These are phyloP conservation scores for Hesperophylax magnus DNA, from an alignment of 1,140 invertebrate genomes.

Conservation along the genomic window DNA sequence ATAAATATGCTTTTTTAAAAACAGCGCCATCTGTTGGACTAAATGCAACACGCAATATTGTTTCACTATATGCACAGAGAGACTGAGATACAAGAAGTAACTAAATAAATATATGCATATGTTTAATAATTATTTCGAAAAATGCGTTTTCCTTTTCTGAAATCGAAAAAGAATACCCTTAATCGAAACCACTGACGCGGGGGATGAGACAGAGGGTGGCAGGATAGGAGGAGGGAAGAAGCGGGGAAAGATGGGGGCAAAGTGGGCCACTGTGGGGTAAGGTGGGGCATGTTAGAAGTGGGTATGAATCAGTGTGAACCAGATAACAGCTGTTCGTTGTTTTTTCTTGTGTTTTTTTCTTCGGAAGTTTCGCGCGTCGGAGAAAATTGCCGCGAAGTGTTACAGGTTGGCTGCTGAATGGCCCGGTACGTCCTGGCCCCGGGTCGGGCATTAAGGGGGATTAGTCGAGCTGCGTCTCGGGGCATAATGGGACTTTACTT, in stretches of 20 bases:
- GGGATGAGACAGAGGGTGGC: constrained; percentile 9
- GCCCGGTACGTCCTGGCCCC: constrained; percentile 26
- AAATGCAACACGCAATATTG: no score
- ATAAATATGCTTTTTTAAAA: no score
- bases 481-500: constrained; percentile 15
- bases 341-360: constrained; percentile 50
- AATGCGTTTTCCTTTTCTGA: no score
- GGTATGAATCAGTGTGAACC: constrained; percentile 54
- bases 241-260: no score
- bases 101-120: no score
- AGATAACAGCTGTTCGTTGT: constrained; percentile 54
- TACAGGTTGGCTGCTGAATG: constrained; percentile 49
- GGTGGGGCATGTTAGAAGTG: constrained; percentile 31
- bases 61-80: no score
- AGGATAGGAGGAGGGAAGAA: no score
- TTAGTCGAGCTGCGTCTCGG: constrained; percentile 11
- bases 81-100: no score
- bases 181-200: constrained; percentile 8
- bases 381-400: constrained; percentile 50
- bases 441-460: constrained; percentile 13
- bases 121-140: no score
- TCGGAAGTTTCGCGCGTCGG: constrained; percentile 38
- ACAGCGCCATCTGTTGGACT: no score
- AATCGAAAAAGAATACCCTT: not conserved
- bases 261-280: no score